Evolutionary conservation across 2,113 vertebrate species (phyloP), one percentile per base, ranked within the genome.

Genomic region (Pluvianellus socialis): DNA sequence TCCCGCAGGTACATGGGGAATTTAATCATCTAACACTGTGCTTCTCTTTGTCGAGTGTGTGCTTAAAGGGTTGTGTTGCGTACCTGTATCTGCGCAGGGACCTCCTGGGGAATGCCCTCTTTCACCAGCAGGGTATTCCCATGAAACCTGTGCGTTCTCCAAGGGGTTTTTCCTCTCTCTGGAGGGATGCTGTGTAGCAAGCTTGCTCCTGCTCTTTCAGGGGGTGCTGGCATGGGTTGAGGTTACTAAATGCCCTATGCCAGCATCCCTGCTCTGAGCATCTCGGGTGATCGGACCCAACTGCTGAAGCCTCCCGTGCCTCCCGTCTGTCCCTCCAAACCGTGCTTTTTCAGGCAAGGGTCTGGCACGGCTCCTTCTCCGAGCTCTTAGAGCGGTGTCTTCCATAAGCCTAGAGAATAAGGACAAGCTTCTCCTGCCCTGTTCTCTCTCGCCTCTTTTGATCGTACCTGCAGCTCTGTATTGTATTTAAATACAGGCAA

Each of bases 401-500:
- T 33, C 56, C 7, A 4, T 7, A n/a, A 66, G 4, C 49, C 22
- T 44, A 33, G 58, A 77, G 56, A 14, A 58, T 35, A 90, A 56
- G 12, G 12, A 62, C 14, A 68, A 32, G 7, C 47, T 85, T 18
- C 28, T 38, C 15, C 56, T 58, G 32, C 12, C 15, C 33, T 88
- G 84, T 61, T 28, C 27, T 59, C 24, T 72, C n/a, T 5, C 45
- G 23, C 38, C 15, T 81, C 65, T 84, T 91, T 50, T 77, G 50
- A 35, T 49, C 9, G 28, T 61, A 40, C 55, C 86, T 44, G 56
- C 17, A 28, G 79, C 56, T 81, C 75, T 76, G 42, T 63, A 12
- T 75, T 96, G 72, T 91, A 66, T 92, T 96, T 90, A 75, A 94
- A 86, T 62, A n/a, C 45, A 38, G 79, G n/a, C 32, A 82, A 49